phyloP scores from a whole-genome alignment of 2,888 invertebrate genomes.

The Podotricha telesiphe region DNA sequence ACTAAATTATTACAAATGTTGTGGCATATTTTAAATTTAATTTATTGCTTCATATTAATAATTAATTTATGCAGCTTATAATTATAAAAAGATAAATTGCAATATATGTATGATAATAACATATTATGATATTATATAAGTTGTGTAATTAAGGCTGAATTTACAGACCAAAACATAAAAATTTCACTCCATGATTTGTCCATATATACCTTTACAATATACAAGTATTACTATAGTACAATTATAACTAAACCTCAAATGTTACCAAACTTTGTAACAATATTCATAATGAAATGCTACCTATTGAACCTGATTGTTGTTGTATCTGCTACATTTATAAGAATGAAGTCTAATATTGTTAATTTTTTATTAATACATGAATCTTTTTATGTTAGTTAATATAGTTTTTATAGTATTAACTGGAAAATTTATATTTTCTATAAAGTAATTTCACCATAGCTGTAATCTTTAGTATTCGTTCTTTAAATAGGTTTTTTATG shows the following conservation, averaged over 20 bases:
- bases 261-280: slow-evolving; percentile 5
- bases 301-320: slow-evolving; percentile 12
- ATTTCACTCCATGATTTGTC: background rate
- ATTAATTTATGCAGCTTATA: background rate
- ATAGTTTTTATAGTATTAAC: slow-evolving; percentile 16
- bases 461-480: background rate
- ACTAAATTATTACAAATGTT: no score
- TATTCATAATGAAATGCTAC: slow-evolving; percentile 13
- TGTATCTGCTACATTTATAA: slow-evolving; percentile 11
- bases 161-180: background rate
- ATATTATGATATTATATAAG: background rate
- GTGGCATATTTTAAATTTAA: background rate
- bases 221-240: slow-evolving; percentile 6
- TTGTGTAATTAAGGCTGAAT: background rate
- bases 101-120: background rate
- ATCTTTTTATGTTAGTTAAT: slow-evolving; percentile 13
- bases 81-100: background rate
- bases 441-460: background rate
- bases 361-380: slow-evolving; percentile 13
- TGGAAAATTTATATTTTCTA: background rate
- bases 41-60: background rate
- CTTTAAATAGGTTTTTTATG: background rate
- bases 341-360: slow-evolving; percentile 8
- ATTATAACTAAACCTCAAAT: slow-evolving; percentile 3
- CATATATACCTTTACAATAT: background rate